Evolutionary conservation across 2,113 vertebrate species (phyloP).

Genomic region (Protobothrops flavoviridis): DNA sequence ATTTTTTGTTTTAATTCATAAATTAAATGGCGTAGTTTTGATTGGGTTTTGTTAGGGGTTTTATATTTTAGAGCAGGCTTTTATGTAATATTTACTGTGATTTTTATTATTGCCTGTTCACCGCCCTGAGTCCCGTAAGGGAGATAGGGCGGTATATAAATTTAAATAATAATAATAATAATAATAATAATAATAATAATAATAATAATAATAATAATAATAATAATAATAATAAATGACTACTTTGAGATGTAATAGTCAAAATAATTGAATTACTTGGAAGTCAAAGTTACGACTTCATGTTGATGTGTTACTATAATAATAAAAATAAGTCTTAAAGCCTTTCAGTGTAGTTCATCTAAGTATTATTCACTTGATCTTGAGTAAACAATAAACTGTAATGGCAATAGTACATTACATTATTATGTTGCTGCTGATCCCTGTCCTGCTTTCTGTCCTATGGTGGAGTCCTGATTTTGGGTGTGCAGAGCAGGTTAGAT

Average conservation of each 20-base stretch:
- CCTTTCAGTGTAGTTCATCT: background rate
- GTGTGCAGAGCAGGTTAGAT: background rate
- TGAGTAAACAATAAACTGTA: background rate
- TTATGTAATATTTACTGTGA: too few relatives aligned
- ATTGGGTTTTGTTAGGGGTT: too few relatives aligned
- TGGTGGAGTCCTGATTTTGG: background rate
- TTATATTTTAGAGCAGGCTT: too few relatives aligned
- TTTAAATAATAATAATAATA: too few relatives aligned
- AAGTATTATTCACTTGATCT: background rate
- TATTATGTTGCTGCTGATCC: background rate
- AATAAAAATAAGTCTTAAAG: background rate
- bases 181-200: too few relatives aligned
- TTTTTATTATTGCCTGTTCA: too few relatives aligned
- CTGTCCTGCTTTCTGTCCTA: background rate
- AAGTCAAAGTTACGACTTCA: background rate
- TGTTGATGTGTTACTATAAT: background rate
- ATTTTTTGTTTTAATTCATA: background rate
- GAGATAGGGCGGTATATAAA: too few relatives aligned
- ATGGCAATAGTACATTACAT: background rate
- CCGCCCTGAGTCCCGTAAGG: too few relatives aligned
- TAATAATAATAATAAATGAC: too few relatives aligned
- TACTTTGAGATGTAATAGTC: background rate
- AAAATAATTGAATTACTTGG: slow-evolving; percentile 7
- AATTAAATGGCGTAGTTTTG: too few relatives aligned
- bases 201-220: too few relatives aligned